Evolutionary conservation across 2,113 vertebrate genomes (phyloP), one percentile per base, ranked within the genome.

Genomic region (Narcine bancroftii): DNA sequence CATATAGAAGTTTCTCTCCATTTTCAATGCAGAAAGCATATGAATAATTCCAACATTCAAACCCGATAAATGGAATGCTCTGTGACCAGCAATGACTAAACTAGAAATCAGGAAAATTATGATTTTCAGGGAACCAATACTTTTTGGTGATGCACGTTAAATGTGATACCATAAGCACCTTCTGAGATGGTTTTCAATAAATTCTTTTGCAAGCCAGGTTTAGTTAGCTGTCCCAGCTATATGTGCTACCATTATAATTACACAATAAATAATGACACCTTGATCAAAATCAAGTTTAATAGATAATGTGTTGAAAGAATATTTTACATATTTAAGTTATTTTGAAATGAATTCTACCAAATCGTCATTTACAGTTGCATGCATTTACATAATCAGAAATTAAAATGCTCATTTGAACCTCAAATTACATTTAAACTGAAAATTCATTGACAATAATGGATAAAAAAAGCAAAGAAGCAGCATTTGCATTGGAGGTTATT

Each of bases 321-420:
- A 87, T 87, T 83, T 39, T 87, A 36, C 81, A 29, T 36, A 47
- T 79, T 79, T 79, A 60, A 83, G 33, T 3, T 83, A 83, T 87
- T 36, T 87, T 87, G 53, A 13, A 85, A 87, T n/a, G 60, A 60
- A 60, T 87, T 39, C n/a, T 63, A 60, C 17, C 45, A 47, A 56
- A 13, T 36, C 60, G 17, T 5, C 60, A 87, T 19, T 56, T n/a
- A 63, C 60, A 36, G 33, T 87, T 87, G 53, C 36, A n/a, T 60
- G 81, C 33, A 87, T 21, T 63, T 53, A 17, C n/a, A 53, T 33
- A 11, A 81, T 81, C 77, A 87, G 17, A 60, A n/a, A 87, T n/a
- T n/a, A 53, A 36, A 60, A 60, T 36, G 33, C n/a, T 60, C 17
- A 13, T 36, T 36, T 60, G 53, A 33, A 4, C 17, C 53, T 60